These are phyloP conservation scores for Drosophila rubida DNA, from an alignment of 2,888 invertebrate genomes.

Conservation along the genomic window DNA sequence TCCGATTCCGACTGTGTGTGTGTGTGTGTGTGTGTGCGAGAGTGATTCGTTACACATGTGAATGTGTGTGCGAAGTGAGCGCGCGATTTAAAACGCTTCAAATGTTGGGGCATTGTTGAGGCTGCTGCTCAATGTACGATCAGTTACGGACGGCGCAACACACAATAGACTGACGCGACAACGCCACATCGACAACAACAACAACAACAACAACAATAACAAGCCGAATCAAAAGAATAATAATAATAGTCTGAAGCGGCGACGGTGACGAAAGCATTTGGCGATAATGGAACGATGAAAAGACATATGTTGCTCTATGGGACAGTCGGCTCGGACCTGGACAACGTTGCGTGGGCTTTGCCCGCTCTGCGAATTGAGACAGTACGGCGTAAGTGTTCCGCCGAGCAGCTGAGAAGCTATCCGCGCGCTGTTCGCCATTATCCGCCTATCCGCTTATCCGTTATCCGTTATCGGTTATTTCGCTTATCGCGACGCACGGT, in stretches of 20 bases:
- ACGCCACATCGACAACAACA: slow-evolving; percentile 14
- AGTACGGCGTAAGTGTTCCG: slow-evolving; percentile 38
- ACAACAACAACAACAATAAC: slow-evolving; percentile 26
- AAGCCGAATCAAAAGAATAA: slow-evolving; percentile 29
- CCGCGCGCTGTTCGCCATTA: background rate
- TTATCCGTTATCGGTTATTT: slow-evolving; percentile 24
- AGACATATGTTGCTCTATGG: slow-evolving; percentile 46
- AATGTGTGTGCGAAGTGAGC: slow-evolving; percentile 33
- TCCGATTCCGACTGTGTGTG: background rate
- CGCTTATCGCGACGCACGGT: slow-evolving; percentile 34
- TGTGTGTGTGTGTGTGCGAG: background rate
- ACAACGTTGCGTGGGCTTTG: slow-evolving; percentile 19
- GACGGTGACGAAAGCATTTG: slow-evolving; percentile 74
- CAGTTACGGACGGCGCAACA: slow-evolving; percentile 49
- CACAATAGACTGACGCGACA: slow-evolving; percentile 49
- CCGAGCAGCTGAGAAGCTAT: slow-evolving; percentile 31
- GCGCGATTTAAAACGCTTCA: slow-evolving; percentile 57
- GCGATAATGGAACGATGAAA: slow-evolving; percentile 78
- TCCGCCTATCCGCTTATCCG: slow-evolving; percentile 12
- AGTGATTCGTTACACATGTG: slow-evolving; percentile 5
- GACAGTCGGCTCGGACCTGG: slow-evolving; percentile 4
- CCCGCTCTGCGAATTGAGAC: slow-evolving; percentile 13
- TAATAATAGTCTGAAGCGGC: slow-evolving; percentile 49
- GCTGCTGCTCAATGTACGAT: slow-evolving; percentile 53
- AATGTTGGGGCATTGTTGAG: slow-evolving; percentile 58